phyloP scores from a whole-genome alignment of 2,113 vertebrate genomes.

The Protobothrops flavoviridis region DNA sequence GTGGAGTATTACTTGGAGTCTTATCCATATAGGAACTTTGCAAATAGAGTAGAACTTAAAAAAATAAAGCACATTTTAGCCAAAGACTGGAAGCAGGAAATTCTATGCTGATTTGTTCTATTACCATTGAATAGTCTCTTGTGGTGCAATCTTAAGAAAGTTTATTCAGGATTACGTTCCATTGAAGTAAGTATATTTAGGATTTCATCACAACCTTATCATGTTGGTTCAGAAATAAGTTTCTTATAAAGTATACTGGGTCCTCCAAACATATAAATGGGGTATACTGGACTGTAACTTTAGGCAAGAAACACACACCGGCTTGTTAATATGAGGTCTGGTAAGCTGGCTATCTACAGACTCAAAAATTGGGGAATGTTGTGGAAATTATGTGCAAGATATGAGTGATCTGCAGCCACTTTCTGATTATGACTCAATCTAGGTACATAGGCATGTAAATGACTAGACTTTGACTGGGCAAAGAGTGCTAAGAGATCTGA shows the following conservation, averaged over 20 bases:
- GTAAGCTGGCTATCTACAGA: not conserved
- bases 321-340: not conserved
- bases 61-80: constrained; percentile 37
- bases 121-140: not conserved
- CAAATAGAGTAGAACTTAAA: constrained; percentile 55
- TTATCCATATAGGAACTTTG: constrained; percentile 39
- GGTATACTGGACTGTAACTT: not conserved
- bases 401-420: not conserved
- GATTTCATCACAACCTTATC: not conserved
- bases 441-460: not conserved
- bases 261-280: not conserved
- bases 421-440: not conserved
- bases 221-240: not conserved
- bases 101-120: constrained; percentile 18
- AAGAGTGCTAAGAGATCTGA: not conserved
- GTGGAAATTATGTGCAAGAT: not conserved
- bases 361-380: not conserved
- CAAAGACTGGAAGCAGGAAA: constrained; percentile 26
- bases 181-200: not conserved
- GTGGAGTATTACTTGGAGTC: constrained; percentile 40
- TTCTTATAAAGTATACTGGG: not conserved
- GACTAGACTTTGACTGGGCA: not conserved
- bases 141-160: not conserved
- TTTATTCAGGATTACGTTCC: not conserved
- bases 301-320: not conserved